A percentile compares a stretch with the other conserved stretches of the same genome.
These are phyloP conservation scores for Dipodomys ordii DNA, from an alignment of 2,113 vertebrate species.

Conservation along the genomic window DNA sequence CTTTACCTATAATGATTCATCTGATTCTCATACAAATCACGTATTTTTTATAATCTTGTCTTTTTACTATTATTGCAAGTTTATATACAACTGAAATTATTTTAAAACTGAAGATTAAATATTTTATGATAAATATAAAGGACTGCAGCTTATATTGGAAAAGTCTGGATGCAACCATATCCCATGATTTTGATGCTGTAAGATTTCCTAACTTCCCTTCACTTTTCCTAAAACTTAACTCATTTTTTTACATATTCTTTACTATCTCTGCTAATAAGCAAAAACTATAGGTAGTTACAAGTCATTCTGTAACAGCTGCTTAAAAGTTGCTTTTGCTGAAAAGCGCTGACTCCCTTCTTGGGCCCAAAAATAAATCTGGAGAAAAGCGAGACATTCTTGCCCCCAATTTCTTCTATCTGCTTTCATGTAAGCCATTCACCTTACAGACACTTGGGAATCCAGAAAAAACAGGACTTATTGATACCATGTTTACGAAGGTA, in stretches of 20 bases:
- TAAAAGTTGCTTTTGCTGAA: no score
- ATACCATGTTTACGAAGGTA: no score
- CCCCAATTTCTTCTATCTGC: no score
- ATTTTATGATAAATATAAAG: background rate
- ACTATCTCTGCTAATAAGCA: background rate
- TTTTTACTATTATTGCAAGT: background rate
- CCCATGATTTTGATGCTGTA: background rate
- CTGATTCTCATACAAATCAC: background rate
- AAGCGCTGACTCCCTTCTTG: no score
- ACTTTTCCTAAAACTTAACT: background rate
- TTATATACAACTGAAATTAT: constrained; percentile 4
- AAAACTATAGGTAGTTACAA: background rate
- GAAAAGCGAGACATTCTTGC: no score
- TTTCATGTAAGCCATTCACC: no score
- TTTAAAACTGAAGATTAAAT: constrained; percentile 27
- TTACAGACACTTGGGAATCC: no score
- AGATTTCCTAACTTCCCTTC: background rate
- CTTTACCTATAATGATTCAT: background rate
- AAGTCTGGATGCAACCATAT: background rate
- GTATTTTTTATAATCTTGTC: background rate
- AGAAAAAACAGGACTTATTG: no score
- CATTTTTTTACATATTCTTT: background rate
- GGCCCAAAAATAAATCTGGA: no score
- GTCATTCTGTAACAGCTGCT: background rate
- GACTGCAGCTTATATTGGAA: background rate